Evolutionary conservation across 2,888 invertebrate genomes (phyloP).

Genomic region (Tupiocoris notatus): DNA sequence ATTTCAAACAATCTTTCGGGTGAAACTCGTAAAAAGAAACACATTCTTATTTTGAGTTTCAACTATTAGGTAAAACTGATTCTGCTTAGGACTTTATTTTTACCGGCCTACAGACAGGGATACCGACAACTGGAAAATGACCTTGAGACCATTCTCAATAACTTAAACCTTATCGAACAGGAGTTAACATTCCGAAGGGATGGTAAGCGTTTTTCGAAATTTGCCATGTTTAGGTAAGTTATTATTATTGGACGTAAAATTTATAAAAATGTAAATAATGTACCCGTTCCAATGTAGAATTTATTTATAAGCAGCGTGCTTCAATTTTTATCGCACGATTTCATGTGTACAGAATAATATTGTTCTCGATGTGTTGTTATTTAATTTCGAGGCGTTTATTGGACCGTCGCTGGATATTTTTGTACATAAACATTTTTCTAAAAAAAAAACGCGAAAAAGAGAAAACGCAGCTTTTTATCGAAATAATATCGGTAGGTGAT

Average conservation of each 20-base stretch:
- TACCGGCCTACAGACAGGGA: too few species aligned
- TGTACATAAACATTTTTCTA: background rate
- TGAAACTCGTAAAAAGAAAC: constrained; percentile 9
- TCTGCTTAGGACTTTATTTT: too few species aligned
- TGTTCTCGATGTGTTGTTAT: background rate
- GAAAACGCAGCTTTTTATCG: background rate
- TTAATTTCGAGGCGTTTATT: background rate
- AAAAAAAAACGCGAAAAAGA: background rate
- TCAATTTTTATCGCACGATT: background rate
- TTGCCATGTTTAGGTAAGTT: too few species aligned
- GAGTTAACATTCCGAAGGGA: too few species aligned
- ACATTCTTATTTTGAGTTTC: too few species aligned
- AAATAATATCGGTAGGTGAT: constrained; percentile 19
- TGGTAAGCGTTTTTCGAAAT: too few species aligned
- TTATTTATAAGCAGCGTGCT: background rate
- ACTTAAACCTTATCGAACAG: too few species aligned
- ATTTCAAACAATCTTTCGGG: constrained; percentile 5
- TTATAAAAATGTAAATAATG: background rate
- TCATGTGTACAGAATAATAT: background rate
- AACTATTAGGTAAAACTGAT: too few species aligned
- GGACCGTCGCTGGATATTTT: background rate
- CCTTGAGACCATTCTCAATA: too few species aligned
- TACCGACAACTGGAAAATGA: too few species aligned
- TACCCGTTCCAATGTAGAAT: background rate
- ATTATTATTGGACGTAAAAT: background rate